A percentile compares a stretch with the other conserved stretches of the same genome.
Evolutionary conservation across 1,140 invertebrate genomes (phyloP).

Genomic region (Chrysoperla carnea): DNA sequence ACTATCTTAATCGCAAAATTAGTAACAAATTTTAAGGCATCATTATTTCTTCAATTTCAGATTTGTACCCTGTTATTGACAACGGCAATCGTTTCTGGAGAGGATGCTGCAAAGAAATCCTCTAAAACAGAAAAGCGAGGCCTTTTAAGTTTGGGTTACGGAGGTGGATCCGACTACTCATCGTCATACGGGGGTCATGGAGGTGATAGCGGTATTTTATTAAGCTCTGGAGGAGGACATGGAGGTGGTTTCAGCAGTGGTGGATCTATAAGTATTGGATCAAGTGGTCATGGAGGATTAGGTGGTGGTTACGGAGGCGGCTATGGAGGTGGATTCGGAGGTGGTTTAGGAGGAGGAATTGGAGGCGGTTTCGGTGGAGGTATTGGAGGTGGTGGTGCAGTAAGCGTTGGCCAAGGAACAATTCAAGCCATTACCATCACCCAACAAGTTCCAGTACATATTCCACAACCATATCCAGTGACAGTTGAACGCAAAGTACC

Average conservation of each 20-base stretch:
- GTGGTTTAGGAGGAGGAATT: constrained; percentile 1
- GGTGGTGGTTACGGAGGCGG: neutral
- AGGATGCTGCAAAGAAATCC: constrained; percentile 1
- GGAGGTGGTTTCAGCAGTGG: neutral
- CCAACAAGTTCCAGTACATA: constrained; percentile 13
- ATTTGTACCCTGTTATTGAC: neutral
- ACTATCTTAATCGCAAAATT: too few relatives aligned
- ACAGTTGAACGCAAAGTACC: constrained; percentile 19
- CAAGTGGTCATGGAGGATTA: neutral
- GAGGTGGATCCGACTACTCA: neutral
- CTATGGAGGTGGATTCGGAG: constrained; percentile 4
- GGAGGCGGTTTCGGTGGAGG: constrained; percentile 4
- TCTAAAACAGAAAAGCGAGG: constrained; percentile 1
- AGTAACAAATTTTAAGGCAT: too few relatives aligned
- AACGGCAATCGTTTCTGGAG: neutral
- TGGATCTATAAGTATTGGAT: neutral
- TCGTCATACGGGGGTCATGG: neutral
- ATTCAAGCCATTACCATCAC: constrained; percentile 8
- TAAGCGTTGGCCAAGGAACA: constrained; percentile 8
- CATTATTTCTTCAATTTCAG: neutral
- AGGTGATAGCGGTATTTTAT: neutral
- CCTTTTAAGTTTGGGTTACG: constrained; percentile 1
- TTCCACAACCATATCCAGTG: constrained; percentile 19
- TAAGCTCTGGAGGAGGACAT: neutral
- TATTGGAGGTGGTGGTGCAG: constrained; percentile 4